A percentile compares a stretch with the other conserved stretches of the same genome.
phyloP scores from a whole-genome alignment of 64 coral and sea anemone genomes.

The Porites australiensis region DNA sequence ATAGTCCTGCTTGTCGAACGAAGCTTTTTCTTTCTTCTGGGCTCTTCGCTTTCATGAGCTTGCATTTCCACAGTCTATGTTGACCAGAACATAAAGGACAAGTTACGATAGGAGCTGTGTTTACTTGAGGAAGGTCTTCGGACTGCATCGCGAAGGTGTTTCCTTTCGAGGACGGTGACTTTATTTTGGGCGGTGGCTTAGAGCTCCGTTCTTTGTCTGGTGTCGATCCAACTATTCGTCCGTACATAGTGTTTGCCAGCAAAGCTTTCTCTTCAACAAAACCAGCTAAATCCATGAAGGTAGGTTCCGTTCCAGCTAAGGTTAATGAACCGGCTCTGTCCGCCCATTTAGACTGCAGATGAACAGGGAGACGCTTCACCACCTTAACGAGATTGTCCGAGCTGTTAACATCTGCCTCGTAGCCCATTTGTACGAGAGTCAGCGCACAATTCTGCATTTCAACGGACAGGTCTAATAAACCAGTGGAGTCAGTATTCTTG shows the following conservation, averaged over 20 bases:
- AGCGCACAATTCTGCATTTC: neutral
- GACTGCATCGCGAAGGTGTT: neutral
- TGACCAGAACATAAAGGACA: conserved; percentile 26
- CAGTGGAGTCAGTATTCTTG: neutral
- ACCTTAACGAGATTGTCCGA: neutral
- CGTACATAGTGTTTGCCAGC: conserved; percentile 49
- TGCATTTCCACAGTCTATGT: conserved; percentile 19
- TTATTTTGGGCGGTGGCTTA: neutral
- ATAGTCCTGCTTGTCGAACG: conserved; percentile 32
- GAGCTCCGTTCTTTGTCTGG: conserved; percentile 15
- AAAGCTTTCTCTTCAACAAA: conserved; percentile 28
- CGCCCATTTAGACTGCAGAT: neutral
- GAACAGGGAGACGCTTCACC: neutral
- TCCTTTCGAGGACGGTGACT: neutral
- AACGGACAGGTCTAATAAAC: neutral
- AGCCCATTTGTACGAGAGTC: neutral
- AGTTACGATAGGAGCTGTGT: neutral
- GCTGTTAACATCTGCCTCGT: neutral
- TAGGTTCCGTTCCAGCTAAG: conserved; percentile 12
- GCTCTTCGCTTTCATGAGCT: neutral
- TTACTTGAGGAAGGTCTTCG: neutral
- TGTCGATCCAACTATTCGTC: conserved; percentile 7
- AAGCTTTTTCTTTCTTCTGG: neutral
- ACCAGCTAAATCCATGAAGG: neutral
- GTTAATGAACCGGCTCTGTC: neutral